Percentiles rank a stretch among this genome's conserved stretches.
Evolutionary conservation across 2,888 invertebrate species (phyloP).

Genomic region (Spatulosminthurus flaviceps): DNA sequence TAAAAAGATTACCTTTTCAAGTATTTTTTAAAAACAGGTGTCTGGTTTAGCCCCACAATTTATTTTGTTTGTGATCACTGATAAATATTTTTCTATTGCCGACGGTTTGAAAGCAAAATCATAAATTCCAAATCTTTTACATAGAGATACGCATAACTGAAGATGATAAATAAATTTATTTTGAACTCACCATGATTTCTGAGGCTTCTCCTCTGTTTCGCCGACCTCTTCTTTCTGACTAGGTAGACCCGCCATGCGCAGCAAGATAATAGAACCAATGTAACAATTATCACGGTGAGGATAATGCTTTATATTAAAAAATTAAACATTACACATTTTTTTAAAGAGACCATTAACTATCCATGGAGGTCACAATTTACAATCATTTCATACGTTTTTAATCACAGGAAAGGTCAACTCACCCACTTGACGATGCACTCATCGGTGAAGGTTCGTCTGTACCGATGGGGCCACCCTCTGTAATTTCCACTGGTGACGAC

Average conservation of each 20-base stretch:
- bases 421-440: not conserved
- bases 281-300: constrained; percentile 9
- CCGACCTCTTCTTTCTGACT: not conserved
- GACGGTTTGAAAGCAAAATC: too few relatives aligned
- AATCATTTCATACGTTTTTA: not conserved
- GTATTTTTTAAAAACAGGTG: too few relatives aligned
- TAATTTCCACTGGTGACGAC: not conserved
- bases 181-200: constrained; percentile 7
- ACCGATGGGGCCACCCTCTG: not conserved
- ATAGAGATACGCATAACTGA: too few relatives aligned
- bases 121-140: too few relatives aligned
- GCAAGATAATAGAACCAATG: not conserved
- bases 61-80: too few relatives aligned
- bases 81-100: too few relatives aligned
- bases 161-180: too few relatives aligned
- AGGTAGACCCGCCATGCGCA: constrained; percentile 15
- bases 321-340: too few relatives aligned
- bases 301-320: not conserved
- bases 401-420: not conserved
- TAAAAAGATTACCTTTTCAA: too few relatives aligned
- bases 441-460: not conserved
- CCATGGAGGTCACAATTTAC: too few relatives aligned
- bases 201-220: constrained; percentile 16
- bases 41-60: too few relatives aligned
- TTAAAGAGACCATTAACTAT: too few relatives aligned